Evolutionary conservation across 2,888 invertebrate species (phyloP).

Genomic region (Eupithecia centaureata): DNA sequence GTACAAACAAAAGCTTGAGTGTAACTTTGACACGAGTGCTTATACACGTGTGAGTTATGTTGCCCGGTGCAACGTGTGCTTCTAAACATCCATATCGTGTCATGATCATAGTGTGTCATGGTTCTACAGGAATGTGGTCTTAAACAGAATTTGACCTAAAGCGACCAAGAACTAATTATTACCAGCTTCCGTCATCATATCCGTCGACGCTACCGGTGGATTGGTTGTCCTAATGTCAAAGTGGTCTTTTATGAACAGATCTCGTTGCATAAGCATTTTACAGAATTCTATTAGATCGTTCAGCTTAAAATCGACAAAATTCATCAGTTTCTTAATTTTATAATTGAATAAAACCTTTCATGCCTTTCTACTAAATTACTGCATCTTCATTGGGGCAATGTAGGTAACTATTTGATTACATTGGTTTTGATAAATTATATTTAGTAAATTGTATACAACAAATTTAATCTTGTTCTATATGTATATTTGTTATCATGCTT

Average conservation of each 20-base stretch:
- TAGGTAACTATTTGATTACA: not conserved
- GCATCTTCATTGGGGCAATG: not conserved
- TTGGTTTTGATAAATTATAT: no score
- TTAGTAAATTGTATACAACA: no score
- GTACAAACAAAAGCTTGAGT: not conserved
- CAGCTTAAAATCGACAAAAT: no score
- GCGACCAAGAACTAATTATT: not conserved
- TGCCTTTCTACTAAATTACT: not conserved
- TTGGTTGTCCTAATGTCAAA: not conserved
- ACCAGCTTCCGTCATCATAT: no score
- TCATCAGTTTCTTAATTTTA: no score
- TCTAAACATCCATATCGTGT: not conserved
- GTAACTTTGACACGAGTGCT: not conserved
- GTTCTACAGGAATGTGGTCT: not conserved
- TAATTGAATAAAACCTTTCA: not conserved
- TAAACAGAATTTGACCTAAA: conserved; percentile 1
- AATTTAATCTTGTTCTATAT: not conserved
- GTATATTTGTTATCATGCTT: not conserved
- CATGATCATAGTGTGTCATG: not conserved
- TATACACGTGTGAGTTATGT: not conserved
- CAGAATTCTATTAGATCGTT: no score
- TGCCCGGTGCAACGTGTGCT: not conserved
- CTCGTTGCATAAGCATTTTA: no score
- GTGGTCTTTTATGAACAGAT: not conserved
- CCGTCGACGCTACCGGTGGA: no score